phyloP scores from a whole-genome alignment of 2,113 vertebrate species.

The Hyaena hyaena region DNA sequence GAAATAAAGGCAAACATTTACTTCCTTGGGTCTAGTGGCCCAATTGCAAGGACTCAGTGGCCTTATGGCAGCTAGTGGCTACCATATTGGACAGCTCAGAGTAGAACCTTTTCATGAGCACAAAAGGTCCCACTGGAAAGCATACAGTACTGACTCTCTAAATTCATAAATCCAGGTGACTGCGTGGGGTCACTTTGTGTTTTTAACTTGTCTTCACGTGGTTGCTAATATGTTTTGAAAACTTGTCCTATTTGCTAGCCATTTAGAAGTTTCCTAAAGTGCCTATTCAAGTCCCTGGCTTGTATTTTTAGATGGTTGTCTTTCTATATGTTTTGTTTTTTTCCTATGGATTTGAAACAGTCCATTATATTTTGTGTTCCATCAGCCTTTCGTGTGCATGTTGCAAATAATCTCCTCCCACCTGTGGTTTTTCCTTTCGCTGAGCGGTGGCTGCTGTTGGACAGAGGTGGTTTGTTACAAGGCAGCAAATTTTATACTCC shows the following conservation, averaged over 20 bases:
- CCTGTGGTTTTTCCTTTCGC: neutral
- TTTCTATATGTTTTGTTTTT: neutral
- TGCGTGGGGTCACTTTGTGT: neutral
- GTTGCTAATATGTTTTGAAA: neutral
- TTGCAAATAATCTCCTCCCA: neutral
- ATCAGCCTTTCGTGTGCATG: neutral
- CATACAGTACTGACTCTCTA: neutral
- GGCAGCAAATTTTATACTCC: neutral
- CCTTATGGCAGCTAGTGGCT: neutral
- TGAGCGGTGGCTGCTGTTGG: neutral
- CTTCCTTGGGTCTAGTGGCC: neutral
- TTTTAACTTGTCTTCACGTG: neutral
- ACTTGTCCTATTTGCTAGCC: neutral
- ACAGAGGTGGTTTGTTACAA: neutral
- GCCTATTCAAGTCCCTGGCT: neutral
- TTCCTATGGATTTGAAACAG: neutral
- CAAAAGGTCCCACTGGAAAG: accelerated
- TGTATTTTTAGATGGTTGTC: neutral
- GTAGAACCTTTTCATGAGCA: neutral
- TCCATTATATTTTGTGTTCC: too few species aligned
- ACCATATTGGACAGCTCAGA: neutral
- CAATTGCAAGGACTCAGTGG: neutral
- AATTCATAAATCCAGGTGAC: neutral
- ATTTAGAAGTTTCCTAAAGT: too few species aligned
- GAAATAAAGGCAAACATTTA: neutral